A percentile compares a stretch with the other conserved stretches of the same genome.
Conservation (phyloP, 2,888 invertebrate genomes). For the Frankliniella fusca region DNA sequence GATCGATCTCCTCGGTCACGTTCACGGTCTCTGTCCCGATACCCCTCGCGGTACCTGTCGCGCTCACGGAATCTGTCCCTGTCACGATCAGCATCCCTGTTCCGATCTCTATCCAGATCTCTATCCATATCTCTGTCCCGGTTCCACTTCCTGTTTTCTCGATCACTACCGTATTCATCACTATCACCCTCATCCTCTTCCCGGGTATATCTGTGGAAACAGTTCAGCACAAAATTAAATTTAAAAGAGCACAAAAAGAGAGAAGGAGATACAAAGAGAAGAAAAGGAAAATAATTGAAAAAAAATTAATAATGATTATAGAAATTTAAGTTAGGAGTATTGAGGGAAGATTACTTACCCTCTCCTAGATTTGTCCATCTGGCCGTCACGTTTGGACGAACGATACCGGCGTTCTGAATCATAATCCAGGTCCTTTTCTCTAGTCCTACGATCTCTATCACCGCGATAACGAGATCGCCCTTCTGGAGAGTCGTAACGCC, state of each 20-base stretch:
- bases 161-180: constrained; percentile 25
- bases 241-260: too few species aligned
- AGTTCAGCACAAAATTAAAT: too few species aligned
- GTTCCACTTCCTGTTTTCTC: constrained; percentile 39
- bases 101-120: constrained; percentile 45
- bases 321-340: too few species aligned
- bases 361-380: background rate
- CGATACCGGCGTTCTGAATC: constrained; percentile 35
- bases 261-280: too few species aligned
- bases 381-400: too few species aligned
- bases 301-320: too few species aligned
- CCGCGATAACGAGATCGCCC: constrained; percentile 29
- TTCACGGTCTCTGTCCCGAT: constrained; percentile 40
- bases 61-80: constrained; percentile 42
- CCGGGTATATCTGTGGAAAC: constrained; percentile 42
- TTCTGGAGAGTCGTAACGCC: constrained; percentile 35
- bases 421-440: constrained; percentile 30
- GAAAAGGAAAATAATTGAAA: too few species aligned
- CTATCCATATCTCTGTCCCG: constrained; percentile 36
- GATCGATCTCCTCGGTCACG: constrained; percentile 47
- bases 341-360: background rate
- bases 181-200: constrained; percentile 41
- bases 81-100: constrained; percentile 39
- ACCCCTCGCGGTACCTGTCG: background rate
- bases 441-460: constrained; percentile 32